Percentiles rank a stretch among this genome's conserved stretches.
Conservation (phyloP, 2,113 vertebrate genomes). For the Menura novaehollandiae region DNA sequence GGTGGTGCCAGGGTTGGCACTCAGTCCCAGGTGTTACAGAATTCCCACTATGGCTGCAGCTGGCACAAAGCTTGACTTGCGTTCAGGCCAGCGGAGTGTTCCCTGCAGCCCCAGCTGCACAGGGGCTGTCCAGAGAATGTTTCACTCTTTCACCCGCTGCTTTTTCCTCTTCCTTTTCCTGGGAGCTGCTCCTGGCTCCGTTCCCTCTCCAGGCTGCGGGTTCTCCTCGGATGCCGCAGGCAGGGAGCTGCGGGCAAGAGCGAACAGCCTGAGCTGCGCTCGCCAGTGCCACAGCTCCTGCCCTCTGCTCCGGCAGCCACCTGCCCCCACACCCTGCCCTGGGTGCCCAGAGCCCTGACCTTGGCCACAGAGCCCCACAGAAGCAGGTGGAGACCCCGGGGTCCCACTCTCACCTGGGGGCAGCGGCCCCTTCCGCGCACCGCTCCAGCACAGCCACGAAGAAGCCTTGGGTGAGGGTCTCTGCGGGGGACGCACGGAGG, state of each 20-base stretch:
- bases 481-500: conserved; percentile 80
- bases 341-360: neutral
- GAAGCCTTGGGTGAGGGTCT: conserved; percentile 87
- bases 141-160: neutral
- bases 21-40: fast-evolving
- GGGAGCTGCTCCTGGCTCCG: neutral
- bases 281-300: neutral
- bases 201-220: neutral
- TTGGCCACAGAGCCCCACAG: no score
- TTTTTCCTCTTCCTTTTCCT: conserved; percentile 47
- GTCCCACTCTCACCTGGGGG: neutral
- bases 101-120: neutral
- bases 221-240: neutral
- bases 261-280: neutral
- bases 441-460: conserved; percentile 88
- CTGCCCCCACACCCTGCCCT: neutral
- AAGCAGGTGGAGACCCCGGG: neutral
- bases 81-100: neutral
- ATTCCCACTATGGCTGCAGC: neutral
- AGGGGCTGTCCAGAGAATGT: fast-evolving
- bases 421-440: neutral
- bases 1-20: no score
- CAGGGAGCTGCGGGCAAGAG: neutral
- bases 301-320: neutral
- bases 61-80: neutral